A percentile compares a stretch with the other conserved stretches of the same genome.
Evolutionary conservation across 2,888 invertebrate genomes (phyloP).

Genomic region (Philhelius pedissequus): DNA sequence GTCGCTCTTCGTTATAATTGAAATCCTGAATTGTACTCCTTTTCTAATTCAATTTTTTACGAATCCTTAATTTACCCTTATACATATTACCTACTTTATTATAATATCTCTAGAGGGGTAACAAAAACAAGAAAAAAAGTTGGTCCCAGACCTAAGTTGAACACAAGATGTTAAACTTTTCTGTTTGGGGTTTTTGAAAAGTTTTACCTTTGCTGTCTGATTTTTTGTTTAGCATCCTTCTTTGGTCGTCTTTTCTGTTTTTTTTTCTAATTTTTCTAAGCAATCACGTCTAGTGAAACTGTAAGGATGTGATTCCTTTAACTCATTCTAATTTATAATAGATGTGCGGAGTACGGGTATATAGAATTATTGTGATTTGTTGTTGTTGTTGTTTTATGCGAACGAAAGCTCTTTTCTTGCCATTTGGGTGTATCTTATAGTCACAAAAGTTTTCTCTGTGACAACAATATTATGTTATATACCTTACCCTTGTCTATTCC

Average conservation of each 20-base stretch:
- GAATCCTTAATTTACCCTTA: background rate
- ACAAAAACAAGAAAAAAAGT: background rate
- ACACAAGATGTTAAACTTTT: slow-evolving; percentile 60
- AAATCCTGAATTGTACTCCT: background rate
- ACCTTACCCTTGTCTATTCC: background rate
- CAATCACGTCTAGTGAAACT: background rate
- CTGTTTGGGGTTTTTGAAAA: slow-evolving; percentile 51
- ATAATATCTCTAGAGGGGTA: background rate
- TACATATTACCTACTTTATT: background rate
- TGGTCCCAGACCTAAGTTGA: slow-evolving; percentile 41
- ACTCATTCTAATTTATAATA: slow-evolving; percentile 53
- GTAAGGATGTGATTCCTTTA: slow-evolving; percentile 21
- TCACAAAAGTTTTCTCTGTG: slow-evolving; percentile 16
- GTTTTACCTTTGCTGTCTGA: slow-evolving; percentile 36
- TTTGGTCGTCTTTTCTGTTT: background rate
- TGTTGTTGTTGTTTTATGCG: background rate
- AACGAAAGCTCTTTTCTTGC: background rate
- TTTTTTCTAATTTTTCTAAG: background rate
- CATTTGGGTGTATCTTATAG: slow-evolving; percentile 2
- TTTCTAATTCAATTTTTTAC: background rate
- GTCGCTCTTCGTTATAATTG: too few relatives aligned
- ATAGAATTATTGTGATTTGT: background rate
- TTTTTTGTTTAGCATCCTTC: background rate
- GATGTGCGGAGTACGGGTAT: slow-evolving; percentile 17
- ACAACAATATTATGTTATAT: background rate